Percentiles rank a stretch among this genome's conserved stretches.
phyloP scores from a whole-genome alignment of 2,888 invertebrate genomes.

The Acrobasis suavella region DNA sequence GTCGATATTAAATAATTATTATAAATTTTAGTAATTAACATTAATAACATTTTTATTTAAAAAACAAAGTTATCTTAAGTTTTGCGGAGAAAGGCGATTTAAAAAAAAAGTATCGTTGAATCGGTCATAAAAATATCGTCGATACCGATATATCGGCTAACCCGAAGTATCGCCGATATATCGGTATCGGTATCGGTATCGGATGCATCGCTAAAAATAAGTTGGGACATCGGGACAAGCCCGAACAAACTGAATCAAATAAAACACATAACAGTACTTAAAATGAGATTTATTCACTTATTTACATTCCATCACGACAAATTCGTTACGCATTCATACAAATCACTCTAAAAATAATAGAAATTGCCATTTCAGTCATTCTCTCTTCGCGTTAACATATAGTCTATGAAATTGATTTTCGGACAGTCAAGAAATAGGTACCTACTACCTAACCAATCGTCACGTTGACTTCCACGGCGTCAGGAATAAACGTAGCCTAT shows the following conservation, averaged over 20 bases:
- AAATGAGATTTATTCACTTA: conserved; percentile 70
- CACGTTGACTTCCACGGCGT: conserved; percentile 38
- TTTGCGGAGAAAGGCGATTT: too few relatives aligned
- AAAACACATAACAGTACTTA: conserved; percentile 52
- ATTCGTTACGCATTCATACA: conserved; percentile 47
- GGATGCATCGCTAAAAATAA: too few relatives aligned
- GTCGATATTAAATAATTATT: too few relatives aligned
- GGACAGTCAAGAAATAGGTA: conserved; percentile 51
- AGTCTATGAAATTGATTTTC: conserved; percentile 55
- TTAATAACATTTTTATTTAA: too few relatives aligned
- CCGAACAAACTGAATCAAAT: conserved; percentile 1
- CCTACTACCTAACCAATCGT: conserved; percentile 28
- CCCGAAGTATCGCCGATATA: too few relatives aligned
- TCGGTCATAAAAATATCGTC: too few relatives aligned
- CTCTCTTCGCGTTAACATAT: conserved; percentile 49
- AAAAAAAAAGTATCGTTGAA: too few relatives aligned
- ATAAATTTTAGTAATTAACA: too few relatives aligned
- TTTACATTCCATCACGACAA: conserved; percentile 65
- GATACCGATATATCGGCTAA: too few relatives aligned
- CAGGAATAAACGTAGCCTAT: conserved; percentile 34
- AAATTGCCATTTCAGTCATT: conserved; percentile 59
- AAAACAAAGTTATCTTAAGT: too few relatives aligned
- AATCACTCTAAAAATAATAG: conserved; percentile 44
- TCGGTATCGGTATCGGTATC: too few relatives aligned
- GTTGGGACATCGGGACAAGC: too few relatives aligned